These are phyloP conservation scores for Drosophila paramelanica DNA, from an alignment of 2,888 invertebrate genomes.

Conservation along the genomic window DNA sequence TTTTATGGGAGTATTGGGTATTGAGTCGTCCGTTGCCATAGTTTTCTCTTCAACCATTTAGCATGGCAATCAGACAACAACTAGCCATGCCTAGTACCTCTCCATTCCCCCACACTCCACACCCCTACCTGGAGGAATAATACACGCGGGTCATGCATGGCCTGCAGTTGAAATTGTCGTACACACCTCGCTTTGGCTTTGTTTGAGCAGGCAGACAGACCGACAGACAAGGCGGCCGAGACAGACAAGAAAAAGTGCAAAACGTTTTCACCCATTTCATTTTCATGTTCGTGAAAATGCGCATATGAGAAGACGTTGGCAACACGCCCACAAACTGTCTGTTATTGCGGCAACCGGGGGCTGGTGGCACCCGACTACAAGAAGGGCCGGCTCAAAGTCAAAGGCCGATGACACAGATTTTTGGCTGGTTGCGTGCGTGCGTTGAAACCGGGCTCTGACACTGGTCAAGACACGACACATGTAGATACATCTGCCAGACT, in stretches of 20 bases:
- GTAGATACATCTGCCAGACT: conserved; percentile 59
- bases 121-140: conserved; percentile 21
- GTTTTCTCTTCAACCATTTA: conserved; percentile 66
- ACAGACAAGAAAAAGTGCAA: conserved; percentile 48
- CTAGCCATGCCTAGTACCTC: conserved; percentile 27
- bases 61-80: conserved; percentile 73
- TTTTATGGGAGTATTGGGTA: conserved; percentile 38
- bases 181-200: conserved; percentile 67
- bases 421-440: conserved; percentile 60
- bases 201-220: conserved; percentile 37
- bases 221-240: conserved; percentile 1
- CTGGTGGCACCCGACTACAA: conserved; percentile 22
- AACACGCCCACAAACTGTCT: conserved; percentile 55
- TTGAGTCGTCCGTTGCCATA: conserved; percentile 37
- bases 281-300: conserved; percentile 72
- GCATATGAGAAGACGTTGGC: conserved; percentile 37
- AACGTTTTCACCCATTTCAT: conserved; percentile 74
- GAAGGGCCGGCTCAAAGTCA: conserved; percentile 56
- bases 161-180: conserved; percentile 67
- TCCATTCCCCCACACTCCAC: not conserved
- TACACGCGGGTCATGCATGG: conserved; percentile 73
- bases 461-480: conserved; percentile 70
- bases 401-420: conserved; percentile 75
- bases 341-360: conserved; percentile 14
- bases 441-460: conserved; percentile 36